Base-by-base conservation (phyloP, 2,113 vertebrate genomes). In the Euleptes europaea region DNA sequence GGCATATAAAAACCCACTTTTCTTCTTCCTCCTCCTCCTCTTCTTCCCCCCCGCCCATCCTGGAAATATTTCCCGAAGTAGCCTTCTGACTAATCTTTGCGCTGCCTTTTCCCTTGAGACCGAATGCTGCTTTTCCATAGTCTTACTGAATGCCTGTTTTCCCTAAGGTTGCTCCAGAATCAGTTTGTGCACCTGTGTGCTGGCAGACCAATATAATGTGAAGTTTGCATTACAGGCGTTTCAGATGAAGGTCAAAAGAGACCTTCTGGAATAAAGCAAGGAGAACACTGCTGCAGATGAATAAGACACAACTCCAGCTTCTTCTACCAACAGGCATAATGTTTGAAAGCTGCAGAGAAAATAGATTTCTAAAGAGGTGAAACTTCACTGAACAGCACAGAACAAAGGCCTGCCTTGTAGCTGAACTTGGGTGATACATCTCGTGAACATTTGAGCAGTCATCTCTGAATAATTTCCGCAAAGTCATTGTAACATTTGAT, bases 231-330 rank as follows among this genome's bases (percentile, higher is more conserved):
- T 2, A 21, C 73, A 13, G 14, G 2, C 65, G 54, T 82, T 82
- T 60, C 49, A 82, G 80, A 78, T 51, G 0, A 1, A 6, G 28
- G 0, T 66, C 3, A 6, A 76, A 26, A 38, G 54, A 81, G 65
- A 80, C 74, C 0, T 0, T 0, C 65, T 28, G 0, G 60, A 82
- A 86, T 74, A 21, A 10, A 82, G 38, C n/a, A 49, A 23, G 2
- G 31, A 65, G 44, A 35, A 0, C 6, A 65, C 0, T 0, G 9
- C 88, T 44, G 77, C 1, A 70, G 0, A 13, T 71, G 42, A 63
- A 78, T 33, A 60, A 60, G 40, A 0, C 57, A 40, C 1, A 69
- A 51, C n/a, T 80, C 76, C 23, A 0, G 14, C 19, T 76, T 84
- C 5, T 72, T 3, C 79, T 21, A 0, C n/a, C 84, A 85, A 82